phyloP scores from a whole-genome alignment of 2,888 invertebrate species.

The Cheilosia vernalis region DNA sequence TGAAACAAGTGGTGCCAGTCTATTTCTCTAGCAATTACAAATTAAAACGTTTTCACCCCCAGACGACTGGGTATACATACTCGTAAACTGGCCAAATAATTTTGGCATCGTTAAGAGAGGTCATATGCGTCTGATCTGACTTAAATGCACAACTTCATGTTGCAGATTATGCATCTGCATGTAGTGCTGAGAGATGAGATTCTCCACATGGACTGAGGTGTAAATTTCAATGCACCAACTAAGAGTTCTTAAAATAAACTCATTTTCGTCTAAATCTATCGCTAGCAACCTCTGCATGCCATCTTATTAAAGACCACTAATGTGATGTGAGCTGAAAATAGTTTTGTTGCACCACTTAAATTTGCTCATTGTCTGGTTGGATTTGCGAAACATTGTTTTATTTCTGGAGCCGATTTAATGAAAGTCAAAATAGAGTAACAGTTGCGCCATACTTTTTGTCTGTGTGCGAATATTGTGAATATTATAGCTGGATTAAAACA shows the following conservation, averaged over 20 bases:
- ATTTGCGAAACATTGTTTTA: conserved; percentile 16
- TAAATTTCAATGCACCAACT: conserved; percentile 33
- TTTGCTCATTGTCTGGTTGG: background rate
- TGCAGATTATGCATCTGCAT: conserved; percentile 7
- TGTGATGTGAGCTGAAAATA: conserved; percentile 42
- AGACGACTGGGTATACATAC: too few relatives aligned
- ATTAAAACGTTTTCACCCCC: too few relatives aligned
- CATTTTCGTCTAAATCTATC: conserved; percentile 38
- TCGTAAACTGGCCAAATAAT: too few relatives aligned
- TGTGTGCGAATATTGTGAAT: too few relatives aligned
- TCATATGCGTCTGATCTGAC: too few relatives aligned
- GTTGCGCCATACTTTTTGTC: background rate
- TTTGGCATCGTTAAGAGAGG: too few relatives aligned
- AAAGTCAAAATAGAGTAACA: background rate
- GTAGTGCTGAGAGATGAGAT: conserved; percentile 5
- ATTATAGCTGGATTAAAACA: too few relatives aligned
- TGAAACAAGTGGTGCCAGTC: too few relatives aligned
- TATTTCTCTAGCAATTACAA: too few relatives aligned
- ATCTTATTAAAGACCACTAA: conserved; percentile 23
- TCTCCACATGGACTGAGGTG: conserved; percentile 9
- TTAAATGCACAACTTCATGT: background rate
- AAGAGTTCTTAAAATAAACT: conserved; percentile 39
- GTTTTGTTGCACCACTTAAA: conserved; percentile 22
- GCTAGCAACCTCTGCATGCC: conserved; percentile 27
- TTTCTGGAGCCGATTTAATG: conserved; percentile 20